Conservation (phyloP, 2,797 vertebrate genomes). For the Syngnathus rostellatus region DNA sequence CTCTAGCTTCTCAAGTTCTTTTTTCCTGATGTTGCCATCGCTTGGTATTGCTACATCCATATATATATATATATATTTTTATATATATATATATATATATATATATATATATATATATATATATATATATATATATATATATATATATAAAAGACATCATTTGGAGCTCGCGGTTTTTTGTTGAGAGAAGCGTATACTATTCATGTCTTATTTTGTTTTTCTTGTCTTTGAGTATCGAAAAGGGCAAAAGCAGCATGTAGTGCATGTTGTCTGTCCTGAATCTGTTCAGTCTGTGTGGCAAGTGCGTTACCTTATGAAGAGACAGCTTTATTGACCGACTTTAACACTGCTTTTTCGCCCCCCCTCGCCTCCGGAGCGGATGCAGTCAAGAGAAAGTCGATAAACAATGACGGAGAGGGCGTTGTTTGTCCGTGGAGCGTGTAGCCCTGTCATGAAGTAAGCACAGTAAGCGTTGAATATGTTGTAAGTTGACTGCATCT, state of each 20-base stretch:
- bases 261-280: not conserved
- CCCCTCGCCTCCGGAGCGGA: constrained; percentile 3
- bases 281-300: constrained; percentile 1
- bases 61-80: too few species aligned
- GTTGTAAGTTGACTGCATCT: not conserved
- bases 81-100: too few species aligned
- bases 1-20: too few species aligned
- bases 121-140: too few species aligned
- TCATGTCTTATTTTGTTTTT: too few species aligned
- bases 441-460: not conserved
- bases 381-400: constrained; percentile 4
- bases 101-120: too few species aligned
- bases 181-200: not conserved
- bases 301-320: not conserved
- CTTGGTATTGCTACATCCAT: too few species aligned
- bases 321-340: constrained; percentile 8
- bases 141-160: too few species aligned
- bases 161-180: too few species aligned
- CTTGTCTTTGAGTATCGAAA: too few species aligned
- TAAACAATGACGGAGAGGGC: constrained; percentile 16
- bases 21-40: too few species aligned
- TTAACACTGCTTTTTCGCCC: not conserved
- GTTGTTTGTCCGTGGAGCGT: constrained; percentile 4
- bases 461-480: not conserved
- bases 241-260: not conserved